Conservation (phyloP, 1,140 invertebrate species). For the Bombus impatiens region DNA sequence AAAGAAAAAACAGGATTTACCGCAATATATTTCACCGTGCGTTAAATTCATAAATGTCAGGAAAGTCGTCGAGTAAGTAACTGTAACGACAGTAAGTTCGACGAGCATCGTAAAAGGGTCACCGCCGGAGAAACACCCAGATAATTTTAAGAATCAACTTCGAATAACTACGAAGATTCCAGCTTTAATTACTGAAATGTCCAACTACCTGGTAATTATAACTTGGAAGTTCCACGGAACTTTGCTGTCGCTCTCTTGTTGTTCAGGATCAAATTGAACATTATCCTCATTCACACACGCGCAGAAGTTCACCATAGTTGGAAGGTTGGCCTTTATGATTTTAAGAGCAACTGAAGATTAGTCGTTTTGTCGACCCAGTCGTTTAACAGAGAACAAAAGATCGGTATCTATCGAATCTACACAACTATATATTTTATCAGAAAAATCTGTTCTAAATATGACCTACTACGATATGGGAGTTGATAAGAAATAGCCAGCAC, state of each 20-base stretch:
- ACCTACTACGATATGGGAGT: not conserved
- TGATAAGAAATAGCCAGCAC: not conserved
- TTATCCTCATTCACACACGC: not conserved
- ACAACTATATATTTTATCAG: not conserved
- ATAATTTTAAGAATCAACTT: conserved; percentile 29
- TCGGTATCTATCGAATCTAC: not conserved
- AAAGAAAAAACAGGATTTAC: not conserved
- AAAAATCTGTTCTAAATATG: not conserved
- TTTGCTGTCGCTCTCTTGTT: not conserved
- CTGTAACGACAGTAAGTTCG: not conserved
- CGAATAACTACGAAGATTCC: not conserved
- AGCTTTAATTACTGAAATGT: conserved; percentile 29
- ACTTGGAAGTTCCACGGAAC: conserved; percentile 10
- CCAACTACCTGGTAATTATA: conserved; percentile 19
- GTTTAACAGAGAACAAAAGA: not conserved
- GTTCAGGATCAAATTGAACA: not conserved
- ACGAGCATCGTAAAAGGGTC: not conserved
- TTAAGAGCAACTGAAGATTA: not conserved
- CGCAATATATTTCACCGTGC: not conserved
- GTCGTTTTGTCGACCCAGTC: too few relatives aligned
- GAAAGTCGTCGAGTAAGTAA: not conserved
- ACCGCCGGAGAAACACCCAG: not conserved
- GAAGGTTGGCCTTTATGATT: not conserved
- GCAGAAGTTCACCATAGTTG: not conserved
- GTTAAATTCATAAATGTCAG: not conserved